Evolutionary conservation across 2,797 vertebrate species (phyloP).

Genomic region (Picus viridis): DNA sequence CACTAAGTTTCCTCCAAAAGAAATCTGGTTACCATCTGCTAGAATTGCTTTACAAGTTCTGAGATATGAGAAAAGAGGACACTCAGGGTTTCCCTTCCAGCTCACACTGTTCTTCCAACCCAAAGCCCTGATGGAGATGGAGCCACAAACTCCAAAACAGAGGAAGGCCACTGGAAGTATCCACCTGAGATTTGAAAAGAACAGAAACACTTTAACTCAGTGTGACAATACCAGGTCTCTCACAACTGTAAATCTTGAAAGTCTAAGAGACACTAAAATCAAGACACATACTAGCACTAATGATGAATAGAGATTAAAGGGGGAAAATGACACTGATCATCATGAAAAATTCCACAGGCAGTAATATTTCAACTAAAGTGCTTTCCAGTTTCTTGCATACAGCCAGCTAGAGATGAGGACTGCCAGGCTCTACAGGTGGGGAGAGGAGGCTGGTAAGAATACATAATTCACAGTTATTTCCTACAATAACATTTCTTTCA

Average conservation of each 20-base stretch:
- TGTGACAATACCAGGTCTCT: not conserved
- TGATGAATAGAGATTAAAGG: not conserved
- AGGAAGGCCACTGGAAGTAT: not conserved
- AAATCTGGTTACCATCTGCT: not conserved
- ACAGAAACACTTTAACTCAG: not conserved
- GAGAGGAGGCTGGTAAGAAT: not conserved
- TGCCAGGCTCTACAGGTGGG: fast-evolving
- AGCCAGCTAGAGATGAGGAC: not conserved
- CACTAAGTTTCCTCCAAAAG: not conserved
- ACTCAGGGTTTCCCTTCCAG: not conserved
- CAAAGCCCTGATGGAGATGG: not conserved
- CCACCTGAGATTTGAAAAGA: not conserved
- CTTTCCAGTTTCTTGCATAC: not conserved
- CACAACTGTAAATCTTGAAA: not conserved
- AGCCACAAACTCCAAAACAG: not conserved
- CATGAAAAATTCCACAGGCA: not conserved
- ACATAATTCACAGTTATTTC: not conserved
- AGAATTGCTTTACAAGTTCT: not conserved
- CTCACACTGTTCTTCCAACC: not conserved
- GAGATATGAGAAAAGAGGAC: not conserved
- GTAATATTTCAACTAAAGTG: not conserved
- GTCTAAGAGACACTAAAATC: not conserved
- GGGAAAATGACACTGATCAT: not conserved
- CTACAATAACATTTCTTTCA: not conserved
- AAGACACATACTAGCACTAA: not conserved